Evolutionary conservation across 2,797 vertebrate species (phyloP), one percentile per base, ranked within the genome.

Genomic region (Tragelaphus eurycerus): DNA sequence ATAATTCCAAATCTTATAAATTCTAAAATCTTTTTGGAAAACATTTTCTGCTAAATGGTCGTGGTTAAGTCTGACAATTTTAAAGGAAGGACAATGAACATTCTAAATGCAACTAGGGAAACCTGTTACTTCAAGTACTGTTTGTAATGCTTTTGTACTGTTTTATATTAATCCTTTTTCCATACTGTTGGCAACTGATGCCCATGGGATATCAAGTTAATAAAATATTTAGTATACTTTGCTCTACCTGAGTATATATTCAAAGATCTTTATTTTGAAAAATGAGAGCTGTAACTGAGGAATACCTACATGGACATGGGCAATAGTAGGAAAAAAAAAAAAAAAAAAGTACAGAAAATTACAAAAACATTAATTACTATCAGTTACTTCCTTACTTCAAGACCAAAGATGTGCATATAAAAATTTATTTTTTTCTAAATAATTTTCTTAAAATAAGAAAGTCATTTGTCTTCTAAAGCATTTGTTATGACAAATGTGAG

Each of bases 61-160:
- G 87, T 97, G 79, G 95, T 97, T 98, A 98, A 99, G 96, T 96
- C 98, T 98, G 98, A 98, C 98, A 98, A 90, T n/a, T 1, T 38
- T 82, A 64, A 90, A 91, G 2, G 95, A 59, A 38, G 96, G 64
- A 14, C 82, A 86, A 89, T 67, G 6, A 23, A 48, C 97, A 93
- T 92, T 92, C 34, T 64, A 89, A 74, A 86, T 52, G 52, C 23
- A 64, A 54, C 27, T 88, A n/a, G 5, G 78, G 46, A 85, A 92
- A 43, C 38, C 38, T 25, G 21, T 14, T 43, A 43, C 38, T 74
- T 74, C 38, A 43, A 43, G 21, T 87, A 2, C 74, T 78, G 15
- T 88, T 81, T 93, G 1, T 57, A 64, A 92, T 9, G 16, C 83
- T 97, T 96, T 89, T 94, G 46, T 96, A 92, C 60, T 67, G 38